Percentiles rank a stretch among this genome's conserved stretches.
These are phyloP conservation scores for Lytechinus pictus DNA, from an alignment of 35 echinoderm and acorn worm species.

Conservation along the genomic window DNA sequence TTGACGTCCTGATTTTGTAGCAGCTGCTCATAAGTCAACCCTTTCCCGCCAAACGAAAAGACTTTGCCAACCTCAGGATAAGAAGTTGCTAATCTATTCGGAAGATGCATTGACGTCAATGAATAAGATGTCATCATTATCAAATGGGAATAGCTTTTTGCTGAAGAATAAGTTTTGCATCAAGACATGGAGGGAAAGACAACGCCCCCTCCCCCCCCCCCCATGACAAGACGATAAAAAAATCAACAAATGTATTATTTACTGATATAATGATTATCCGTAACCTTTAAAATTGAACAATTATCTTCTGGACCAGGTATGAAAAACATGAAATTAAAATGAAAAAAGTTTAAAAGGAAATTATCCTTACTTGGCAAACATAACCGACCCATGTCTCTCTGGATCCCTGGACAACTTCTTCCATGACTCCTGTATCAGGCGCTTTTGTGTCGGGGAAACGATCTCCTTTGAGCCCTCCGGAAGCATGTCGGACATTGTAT, in stretches of 20 bases:
- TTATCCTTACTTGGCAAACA: slow-evolving; percentile 61
- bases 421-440: slow-evolving; percentile 61
- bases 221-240: too few relatives aligned
- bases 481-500: slow-evolving; percentile 39
- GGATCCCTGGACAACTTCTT: slow-evolving; percentile 51
- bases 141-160: too few relatives aligned
- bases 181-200: too few relatives aligned
- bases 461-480: slow-evolving; percentile 21
- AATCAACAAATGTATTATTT: neutral
- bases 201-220: too few relatives aligned
- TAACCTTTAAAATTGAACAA: too few relatives aligned
- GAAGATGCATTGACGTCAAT: too few relatives aligned
- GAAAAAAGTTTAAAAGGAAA: too few relatives aligned
- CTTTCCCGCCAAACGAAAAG: slow-evolving; percentile 53
- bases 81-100: slow-evolving; percentile 35
- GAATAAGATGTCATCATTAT: too few relatives aligned
- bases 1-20: slow-evolving; percentile 44
- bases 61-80: slow-evolving; percentile 31
- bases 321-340: too few relatives aligned
- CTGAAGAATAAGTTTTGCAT: too few relatives aligned
- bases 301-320: too few relatives aligned
- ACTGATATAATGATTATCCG: too few relatives aligned
- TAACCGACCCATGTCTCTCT: slow-evolving; percentile 25
- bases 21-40: slow-evolving; percentile 31
- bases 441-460: slow-evolving; percentile 44